Evolutionary conservation across 2,888 invertebrate genomes (phyloP), one percentile per base, ranked within the genome.

Genomic region (Morpho helenor): DNA sequence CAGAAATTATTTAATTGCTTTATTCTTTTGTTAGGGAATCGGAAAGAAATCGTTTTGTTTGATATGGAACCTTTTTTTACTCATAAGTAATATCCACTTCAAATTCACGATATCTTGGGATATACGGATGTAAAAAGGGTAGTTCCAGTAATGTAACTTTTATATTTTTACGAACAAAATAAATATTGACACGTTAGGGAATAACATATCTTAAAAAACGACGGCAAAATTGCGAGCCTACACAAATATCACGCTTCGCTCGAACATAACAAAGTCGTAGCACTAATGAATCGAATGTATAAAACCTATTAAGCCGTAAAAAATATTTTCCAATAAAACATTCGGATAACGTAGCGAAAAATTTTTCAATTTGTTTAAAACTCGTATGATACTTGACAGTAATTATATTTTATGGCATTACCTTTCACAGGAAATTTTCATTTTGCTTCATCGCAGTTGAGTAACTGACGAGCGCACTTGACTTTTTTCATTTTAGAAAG

Each of bases 351-450:
- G 40, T 49, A 16, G 40, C 6, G 10, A 10, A n/a, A 10, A 39
- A 8, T 40, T 39, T 49, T 43, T 22, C 45, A n/a, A 43, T 51
- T 43, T 23, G 31, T 9, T 31, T 52, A 7, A 6, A 31, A 5
- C 42, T 41, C 41, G 2, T 7, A 43, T n/a, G 23, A 51, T 43
- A 43, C 39, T 40, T 49, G 39, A 10, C 40, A 49, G 10, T 40
- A 49, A 39, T 7, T 16, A 31, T 43, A 9, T 10, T 31, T 8
- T 7, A 3, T 43, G 83, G 77, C 75, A 31, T 50, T 31, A 16
- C 42, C 10, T 46, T 47, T 52, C 40, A 42, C 45, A 45, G 41
- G 23, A 58, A 44, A 49, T 53, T 49, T 41, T 52, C 47, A 42
- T 54, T 47, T 48, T 42, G 23, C 10, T 48, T 7, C 40, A 31